Conservation (phyloP, 1,140 invertebrate species). For the Heliconius hewitsoni region DNA sequence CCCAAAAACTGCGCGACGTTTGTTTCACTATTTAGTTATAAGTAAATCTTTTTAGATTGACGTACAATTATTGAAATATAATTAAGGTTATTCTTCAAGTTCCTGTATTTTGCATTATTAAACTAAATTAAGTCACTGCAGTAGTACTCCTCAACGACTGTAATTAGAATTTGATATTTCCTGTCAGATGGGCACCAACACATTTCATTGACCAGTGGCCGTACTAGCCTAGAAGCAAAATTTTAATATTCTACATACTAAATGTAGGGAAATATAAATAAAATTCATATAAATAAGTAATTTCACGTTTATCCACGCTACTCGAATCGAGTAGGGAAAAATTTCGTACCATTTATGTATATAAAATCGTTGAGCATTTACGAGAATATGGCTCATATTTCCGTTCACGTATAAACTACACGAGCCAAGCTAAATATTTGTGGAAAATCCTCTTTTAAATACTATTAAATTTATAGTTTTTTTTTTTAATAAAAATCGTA, state of each 20-base stretch:
- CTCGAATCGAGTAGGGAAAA: constrained; percentile 1
- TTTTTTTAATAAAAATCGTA: neutral
- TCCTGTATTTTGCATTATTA: neutral
- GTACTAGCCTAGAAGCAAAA: neutral
- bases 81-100: no score
- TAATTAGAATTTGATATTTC: neutral
- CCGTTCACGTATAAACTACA: constrained; percentile 3
- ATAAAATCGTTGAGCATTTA: constrained; percentile 1
- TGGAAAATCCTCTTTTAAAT: neutral
- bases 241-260: neutral
- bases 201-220: neutral
- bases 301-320: constrained; percentile 9
- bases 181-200: neutral
- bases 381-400: constrained; percentile 7
- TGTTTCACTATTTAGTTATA: no score
- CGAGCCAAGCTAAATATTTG: neutral
- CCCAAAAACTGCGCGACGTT: no score
- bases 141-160: neutral
- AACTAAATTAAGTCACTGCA: neutral
- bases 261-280: neutral
- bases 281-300: constrained; percentile 13
- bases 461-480: neutral
- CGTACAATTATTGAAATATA: no score
- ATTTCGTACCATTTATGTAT: constrained; percentile 5
- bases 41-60: no score